A percentile compares a stretch with the other conserved stretches of the same genome.
Conservation (phyloP, 2,797 vertebrate species). For the Gadopsis marmoratus region DNA sequence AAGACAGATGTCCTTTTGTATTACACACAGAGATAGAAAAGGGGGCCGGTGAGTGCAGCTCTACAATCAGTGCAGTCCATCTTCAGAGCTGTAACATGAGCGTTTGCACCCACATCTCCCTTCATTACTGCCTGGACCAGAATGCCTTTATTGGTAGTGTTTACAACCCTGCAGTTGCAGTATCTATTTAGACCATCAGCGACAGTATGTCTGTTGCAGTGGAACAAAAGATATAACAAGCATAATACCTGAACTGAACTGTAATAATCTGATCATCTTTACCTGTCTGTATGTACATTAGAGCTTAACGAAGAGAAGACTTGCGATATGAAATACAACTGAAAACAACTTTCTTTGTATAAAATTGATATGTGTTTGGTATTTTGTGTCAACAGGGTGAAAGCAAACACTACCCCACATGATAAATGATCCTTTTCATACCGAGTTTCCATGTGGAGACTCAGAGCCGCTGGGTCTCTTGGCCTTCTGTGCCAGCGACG, state of each 20-base stretch:
- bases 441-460: conserved; percentile 94
- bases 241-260: conserved; percentile 11
- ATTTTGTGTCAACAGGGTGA: neutral
- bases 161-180: conserved; percentile 67
- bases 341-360: neutral
- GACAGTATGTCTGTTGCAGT: conserved; percentile 40
- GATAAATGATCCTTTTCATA: conserved; percentile 74
- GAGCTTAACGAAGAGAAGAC: neutral
- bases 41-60: conserved; percentile 23
- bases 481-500: conserved; percentile 95
- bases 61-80: conserved; percentile 62
- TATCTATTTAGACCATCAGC: conserved; percentile 80
- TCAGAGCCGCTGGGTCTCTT: conserved; percentile 94
- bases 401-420: neutral
- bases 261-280: neutral
- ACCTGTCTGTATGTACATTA: neutral
- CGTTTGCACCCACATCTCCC: conserved; percentile 55
- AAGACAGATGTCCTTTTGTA: conserved; percentile 43
- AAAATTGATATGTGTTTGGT: neutral
- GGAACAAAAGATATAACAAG: conserved; percentile 41
- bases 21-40: conserved; percentile 23
- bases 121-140: conserved; percentile 57
- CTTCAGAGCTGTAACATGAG: conserved; percentile 67
- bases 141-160: conserved; percentile 86
- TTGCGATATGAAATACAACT: neutral